Conservation (phyloP, 2,797 vertebrate species). For the Alectoris magna region DNA sequence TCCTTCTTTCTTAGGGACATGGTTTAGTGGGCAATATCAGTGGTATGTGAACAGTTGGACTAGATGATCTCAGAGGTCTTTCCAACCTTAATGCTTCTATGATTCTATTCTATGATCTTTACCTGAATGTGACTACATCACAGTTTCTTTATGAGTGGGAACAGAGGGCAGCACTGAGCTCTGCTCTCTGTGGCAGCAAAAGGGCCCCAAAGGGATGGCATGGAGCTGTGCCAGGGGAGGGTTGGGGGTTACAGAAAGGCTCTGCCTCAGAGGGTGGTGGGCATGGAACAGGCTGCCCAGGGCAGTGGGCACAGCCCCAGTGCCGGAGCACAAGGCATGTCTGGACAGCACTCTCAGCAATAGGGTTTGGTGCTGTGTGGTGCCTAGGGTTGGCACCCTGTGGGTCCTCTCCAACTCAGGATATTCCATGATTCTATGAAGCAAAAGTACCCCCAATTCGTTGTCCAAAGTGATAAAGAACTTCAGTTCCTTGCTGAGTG, state of each 20-base stretch:
- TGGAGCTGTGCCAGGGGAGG: not conserved
- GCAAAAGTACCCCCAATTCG: constrained; percentile 50
- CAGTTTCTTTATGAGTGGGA: not conserved
- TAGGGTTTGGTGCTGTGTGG: not conserved
- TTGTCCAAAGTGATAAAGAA: constrained; percentile 74
- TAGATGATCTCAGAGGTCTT: no score
- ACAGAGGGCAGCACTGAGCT: not conserved
- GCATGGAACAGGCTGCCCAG: not conserved
- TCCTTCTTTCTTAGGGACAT: not conserved
- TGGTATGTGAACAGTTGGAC: no score
- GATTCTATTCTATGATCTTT: not conserved
- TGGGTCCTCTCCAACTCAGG: not conserved
- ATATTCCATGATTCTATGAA: not conserved
- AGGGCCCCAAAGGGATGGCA: not conserved
- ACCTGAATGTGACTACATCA: constrained; percentile 57
- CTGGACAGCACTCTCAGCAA: not conserved
- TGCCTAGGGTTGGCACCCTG: not conserved
- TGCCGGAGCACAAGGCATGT: not conserved
- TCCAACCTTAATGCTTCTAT: no score
- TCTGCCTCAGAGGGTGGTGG: not conserved
- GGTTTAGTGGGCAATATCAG: no score
- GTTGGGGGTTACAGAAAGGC: not conserved
- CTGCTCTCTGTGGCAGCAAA: not conserved
- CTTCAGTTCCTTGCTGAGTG: constrained; percentile 17
- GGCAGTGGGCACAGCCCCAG: not conserved